A percentile compares a stretch with the other conserved stretches of the same genome.
phyloP scores from a whole-genome alignment of 2,888 invertebrate genomes.

The Trissoscelio sp. region DNA sequence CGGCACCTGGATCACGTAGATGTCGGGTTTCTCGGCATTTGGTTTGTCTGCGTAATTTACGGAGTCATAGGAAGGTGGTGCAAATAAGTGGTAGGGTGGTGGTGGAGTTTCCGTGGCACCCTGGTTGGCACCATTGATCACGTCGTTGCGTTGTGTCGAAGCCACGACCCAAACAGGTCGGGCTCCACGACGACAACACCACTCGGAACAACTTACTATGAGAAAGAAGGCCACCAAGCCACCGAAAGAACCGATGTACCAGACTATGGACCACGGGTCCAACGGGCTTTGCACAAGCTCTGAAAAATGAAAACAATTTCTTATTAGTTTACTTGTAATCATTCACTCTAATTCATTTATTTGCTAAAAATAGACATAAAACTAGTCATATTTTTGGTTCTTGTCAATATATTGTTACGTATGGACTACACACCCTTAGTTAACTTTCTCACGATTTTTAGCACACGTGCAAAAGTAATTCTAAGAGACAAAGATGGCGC shows the following conservation, averaged over 20 bases:
- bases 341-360: too few relatives aligned
- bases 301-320: constrained; percentile 61
- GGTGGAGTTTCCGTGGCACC: constrained; percentile 83
- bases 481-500: too few relatives aligned
- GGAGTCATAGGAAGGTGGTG: constrained; percentile 85
- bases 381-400: too few relatives aligned
- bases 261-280: constrained; percentile 85
- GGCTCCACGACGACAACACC: constrained; percentile 84
- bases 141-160: constrained; percentile 76
- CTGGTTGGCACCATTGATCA: constrained; percentile 42
- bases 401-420: too few relatives aligned
- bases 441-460: too few relatives aligned
- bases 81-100: constrained; percentile 85
- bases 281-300: constrained; percentile 78
- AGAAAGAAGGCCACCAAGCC: constrained; percentile 85
- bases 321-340: too few relatives aligned
- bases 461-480: too few relatives aligned
- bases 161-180: constrained; percentile 76
- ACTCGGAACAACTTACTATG: constrained; percentile 85
- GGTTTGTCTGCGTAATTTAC: constrained; percentile 82
- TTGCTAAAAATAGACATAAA: too few relatives aligned
- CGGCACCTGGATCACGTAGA: constrained; percentile 84
- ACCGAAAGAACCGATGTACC: constrained; percentile 86
- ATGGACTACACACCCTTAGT: too few relatives aligned
- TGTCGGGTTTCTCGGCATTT: constrained; percentile 81